Conservation (phyloP, 2,888 invertebrate genomes). For the Plutella xylostella region DNA sequence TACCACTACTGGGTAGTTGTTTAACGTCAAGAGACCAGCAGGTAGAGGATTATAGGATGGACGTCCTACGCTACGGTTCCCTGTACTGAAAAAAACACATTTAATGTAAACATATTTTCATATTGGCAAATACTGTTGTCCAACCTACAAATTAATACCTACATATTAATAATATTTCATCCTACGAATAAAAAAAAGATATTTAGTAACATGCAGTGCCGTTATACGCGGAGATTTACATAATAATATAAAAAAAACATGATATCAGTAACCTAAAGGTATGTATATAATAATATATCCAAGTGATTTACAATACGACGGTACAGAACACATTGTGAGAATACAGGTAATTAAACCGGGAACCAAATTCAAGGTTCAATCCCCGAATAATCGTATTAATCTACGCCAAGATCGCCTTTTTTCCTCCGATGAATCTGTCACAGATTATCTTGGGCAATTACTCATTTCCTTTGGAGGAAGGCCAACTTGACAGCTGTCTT, state of each 20-base stretch:
- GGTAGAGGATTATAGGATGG: no score
- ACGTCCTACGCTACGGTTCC: no score
- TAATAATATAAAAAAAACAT: conserved; percentile 18
- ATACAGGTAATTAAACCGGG: conserved; percentile 63
- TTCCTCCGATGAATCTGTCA: conserved; percentile 66
- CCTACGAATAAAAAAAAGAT: no score
- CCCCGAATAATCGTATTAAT: conserved; percentile 63
- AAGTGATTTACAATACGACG: neutral
- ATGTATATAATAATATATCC: no score
- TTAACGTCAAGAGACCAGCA: no score
- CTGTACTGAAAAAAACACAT: no score
- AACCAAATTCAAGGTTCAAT: conserved; percentile 49
- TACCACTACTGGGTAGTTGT: no score
- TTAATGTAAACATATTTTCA: no score
- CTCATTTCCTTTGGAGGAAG: conserved; percentile 57
- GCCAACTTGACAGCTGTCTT: conserved; percentile 65
- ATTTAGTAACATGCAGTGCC: neutral
- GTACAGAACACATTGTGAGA: conserved; percentile 61
- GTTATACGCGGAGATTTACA: neutral
- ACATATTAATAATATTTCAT: no score
- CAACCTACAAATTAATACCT: no score
- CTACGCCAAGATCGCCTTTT: conserved; percentile 62
- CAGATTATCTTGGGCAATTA: conserved; percentile 61
- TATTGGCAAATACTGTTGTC: no score
- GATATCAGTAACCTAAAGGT: no score